Conservation (phyloP, 2,113 vertebrate species). For the Aegithalos caudatus region DNA sequence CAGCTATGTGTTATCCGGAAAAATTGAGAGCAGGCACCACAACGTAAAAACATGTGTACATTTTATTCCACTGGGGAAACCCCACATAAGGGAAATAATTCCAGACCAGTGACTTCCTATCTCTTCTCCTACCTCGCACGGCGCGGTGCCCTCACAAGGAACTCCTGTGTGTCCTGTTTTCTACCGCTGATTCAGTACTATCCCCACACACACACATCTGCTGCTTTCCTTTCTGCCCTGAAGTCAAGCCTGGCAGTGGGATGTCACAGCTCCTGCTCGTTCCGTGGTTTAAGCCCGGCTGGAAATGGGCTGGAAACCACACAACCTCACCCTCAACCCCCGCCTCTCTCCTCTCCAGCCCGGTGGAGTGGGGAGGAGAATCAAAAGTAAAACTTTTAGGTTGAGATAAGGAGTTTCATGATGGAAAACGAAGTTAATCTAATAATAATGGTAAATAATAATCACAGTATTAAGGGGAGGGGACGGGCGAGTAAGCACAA, state of each 20-base stretch:
- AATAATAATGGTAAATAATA: neutral
- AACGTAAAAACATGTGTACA: fast-evolving
- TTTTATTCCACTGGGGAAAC: neutral
- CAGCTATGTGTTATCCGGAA: neutral
- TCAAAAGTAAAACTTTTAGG: neutral
- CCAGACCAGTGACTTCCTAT: neutral
- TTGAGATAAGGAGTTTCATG: neutral
- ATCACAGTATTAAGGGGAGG: neutral
- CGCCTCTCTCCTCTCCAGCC: too few species aligned
- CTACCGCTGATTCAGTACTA: neutral
- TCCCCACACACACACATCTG: neutral
- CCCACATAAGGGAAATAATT: neutral
- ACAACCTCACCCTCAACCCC: fast-evolving
- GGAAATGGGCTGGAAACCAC: neutral
- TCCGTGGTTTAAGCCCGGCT: neutral
- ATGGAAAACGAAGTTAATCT: neutral
- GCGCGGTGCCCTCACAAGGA: neutral
- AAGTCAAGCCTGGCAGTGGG: neutral
- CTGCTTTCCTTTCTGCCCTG: neutral
- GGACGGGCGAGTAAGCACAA: too few species aligned
- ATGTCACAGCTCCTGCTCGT: neutral
- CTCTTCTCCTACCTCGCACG: neutral
- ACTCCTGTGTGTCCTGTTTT: neutral
- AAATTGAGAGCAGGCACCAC: neutral
- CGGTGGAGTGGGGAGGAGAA: neutral